Percentiles rank a stretch among this genome's conserved stretches.
Evolutionary conservation across 2,113 vertebrate species (phyloP).

Genomic region (Casuarius casuarius): DNA sequence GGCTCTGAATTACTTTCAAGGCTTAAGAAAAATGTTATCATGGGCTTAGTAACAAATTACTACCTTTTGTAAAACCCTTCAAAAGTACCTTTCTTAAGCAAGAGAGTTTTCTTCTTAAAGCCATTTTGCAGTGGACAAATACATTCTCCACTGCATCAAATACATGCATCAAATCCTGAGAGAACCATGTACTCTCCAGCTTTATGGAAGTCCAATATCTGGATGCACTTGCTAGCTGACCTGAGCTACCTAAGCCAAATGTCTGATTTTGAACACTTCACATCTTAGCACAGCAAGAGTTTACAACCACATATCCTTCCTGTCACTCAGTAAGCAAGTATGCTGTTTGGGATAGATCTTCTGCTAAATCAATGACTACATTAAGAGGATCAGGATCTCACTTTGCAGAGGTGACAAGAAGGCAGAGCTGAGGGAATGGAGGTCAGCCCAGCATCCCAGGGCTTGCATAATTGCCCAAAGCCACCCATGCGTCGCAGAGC

Average conservation of each 20-base stretch:
- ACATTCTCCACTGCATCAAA: no score
- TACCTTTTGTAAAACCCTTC: background rate
- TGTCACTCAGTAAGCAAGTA: background rate
- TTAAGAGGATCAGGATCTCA: background rate
- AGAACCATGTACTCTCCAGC: background rate
- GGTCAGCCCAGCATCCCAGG: background rate
- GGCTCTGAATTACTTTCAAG: background rate
- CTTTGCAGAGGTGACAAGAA: background rate
- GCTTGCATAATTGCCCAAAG: background rate
- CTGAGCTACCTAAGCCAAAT: background rate
- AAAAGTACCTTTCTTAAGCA: background rate
- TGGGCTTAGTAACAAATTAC: background rate
- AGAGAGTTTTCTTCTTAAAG: background rate
- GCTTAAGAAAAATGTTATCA: background rate
- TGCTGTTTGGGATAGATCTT: background rate
- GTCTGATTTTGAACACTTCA: background rate
- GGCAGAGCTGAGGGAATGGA: background rate
- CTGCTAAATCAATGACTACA: background rate
- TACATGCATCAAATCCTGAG: background rate
- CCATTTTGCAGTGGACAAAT: background rate
- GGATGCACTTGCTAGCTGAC: background rate
- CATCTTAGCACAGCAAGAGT: background rate
- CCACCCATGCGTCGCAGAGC: fast-evolving
- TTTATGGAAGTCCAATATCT: background rate
- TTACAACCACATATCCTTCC: background rate